phyloP scores from a whole-genome alignment of 2,797 vertebrate genomes.

The Acrossocheilus wenchowensis region DNA sequence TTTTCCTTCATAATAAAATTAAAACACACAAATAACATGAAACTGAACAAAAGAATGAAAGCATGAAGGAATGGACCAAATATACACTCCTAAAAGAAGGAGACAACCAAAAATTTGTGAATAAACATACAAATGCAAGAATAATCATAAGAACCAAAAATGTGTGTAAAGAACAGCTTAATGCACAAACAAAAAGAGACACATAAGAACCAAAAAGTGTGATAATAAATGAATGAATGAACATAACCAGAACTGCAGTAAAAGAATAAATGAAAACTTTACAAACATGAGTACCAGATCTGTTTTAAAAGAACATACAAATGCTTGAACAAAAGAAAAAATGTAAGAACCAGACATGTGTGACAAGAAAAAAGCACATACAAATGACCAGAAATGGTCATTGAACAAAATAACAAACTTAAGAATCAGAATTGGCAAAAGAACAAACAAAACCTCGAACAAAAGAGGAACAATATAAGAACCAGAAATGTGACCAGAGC shows the following conservation, averaged over 20 bases:
- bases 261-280: not conserved
- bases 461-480: not conserved
- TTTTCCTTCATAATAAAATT: not conserved
- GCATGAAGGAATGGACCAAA: not conserved
- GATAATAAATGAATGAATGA: not conserved
- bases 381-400: not conserved
- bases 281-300: not conserved
- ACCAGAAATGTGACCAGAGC: not conserved
- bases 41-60: not conserved
- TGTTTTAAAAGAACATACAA: not conserved
- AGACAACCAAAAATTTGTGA: not conserved
- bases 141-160: not conserved
- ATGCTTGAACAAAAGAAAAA: not conserved
- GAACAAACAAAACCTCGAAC: not conserved
- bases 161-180: not conserved
- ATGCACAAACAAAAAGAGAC: too few relatives aligned
- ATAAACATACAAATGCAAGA: not conserved
- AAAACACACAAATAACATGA: not conserved
- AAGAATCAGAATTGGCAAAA: not conserved
- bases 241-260: not conserved
- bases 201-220: not conserved
- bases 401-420: not conserved
- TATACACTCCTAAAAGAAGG: not conserved
- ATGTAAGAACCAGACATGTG: not conserved
- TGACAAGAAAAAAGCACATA: not conserved